Conservation (phyloP, 2,797 vertebrate genomes). For the Tenualosa ilisha region DNA sequence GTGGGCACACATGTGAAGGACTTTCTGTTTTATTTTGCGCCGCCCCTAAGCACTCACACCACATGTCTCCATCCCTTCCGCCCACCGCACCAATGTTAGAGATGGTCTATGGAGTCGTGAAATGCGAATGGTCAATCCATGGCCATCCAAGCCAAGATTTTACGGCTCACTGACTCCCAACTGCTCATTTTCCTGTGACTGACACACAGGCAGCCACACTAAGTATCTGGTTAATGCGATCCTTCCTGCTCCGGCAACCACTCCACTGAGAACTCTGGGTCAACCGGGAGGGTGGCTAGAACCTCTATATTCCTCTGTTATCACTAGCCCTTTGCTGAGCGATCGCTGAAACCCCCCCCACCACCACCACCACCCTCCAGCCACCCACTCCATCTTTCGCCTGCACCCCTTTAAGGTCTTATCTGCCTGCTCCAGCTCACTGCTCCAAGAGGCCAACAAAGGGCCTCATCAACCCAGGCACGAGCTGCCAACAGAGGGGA, state of each 20-base stretch:
- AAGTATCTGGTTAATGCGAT: background rate
- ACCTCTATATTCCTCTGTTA: conserved; percentile 38
- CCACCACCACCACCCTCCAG: background rate
- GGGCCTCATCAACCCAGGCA: conserved; percentile 42
- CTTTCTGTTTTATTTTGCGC: no score
- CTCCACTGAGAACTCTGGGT: background rate
- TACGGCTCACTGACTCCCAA: background rate
- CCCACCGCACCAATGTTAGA: background rate
- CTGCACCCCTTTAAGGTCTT: conserved; percentile 25
- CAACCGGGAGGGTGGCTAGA: background rate
- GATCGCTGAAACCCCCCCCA: conserved; percentile 44
- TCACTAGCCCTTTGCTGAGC: conserved; percentile 49
- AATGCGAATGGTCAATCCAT: background rate
- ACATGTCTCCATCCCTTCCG: background rate
- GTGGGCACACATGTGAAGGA: background rate
- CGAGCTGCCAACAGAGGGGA: conserved; percentile 38
- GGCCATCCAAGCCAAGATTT: conserved; percentile 5
- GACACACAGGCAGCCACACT: background rate
- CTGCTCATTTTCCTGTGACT: background rate
- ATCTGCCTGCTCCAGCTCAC: conserved; percentile 51
- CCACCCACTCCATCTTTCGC: conserved; percentile 6
- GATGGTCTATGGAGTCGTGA: background rate
- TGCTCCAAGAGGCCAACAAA: conserved; percentile 54
- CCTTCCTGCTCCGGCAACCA: background rate
- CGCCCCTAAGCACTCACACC: no score